phyloP scores from a whole-genome alignment of 2,888 invertebrate species.

The Synergus japonicus region DNA sequence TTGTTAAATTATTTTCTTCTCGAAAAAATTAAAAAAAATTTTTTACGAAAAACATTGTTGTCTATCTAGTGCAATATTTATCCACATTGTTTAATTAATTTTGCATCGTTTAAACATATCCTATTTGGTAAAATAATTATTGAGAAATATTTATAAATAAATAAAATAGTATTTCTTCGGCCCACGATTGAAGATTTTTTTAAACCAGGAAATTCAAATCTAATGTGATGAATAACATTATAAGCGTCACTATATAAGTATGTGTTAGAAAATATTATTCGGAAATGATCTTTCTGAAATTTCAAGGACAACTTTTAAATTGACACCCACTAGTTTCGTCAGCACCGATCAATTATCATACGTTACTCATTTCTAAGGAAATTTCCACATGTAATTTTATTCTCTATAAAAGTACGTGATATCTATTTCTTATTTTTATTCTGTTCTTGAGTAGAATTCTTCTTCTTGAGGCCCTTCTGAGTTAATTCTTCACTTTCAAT shows the following conservation, averaged over 20 bases:
- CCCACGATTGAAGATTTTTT: background rate
- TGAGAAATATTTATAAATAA: too few species aligned
- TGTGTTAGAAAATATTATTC: background rate
- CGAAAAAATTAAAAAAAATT: too few species aligned
- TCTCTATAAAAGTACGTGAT: background rate
- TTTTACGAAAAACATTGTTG: too few species aligned
- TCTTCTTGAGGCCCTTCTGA: too few species aligned
- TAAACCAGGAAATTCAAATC: background rate
- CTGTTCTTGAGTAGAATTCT: too few species aligned
- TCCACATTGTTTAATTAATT: too few species aligned
- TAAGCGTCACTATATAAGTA: background rate
- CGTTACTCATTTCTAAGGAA: slow-evolving; percentile 13
- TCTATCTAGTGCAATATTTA: too few species aligned
- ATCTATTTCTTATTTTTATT: background rate
- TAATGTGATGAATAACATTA: background rate
- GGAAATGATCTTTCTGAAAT: background rate
- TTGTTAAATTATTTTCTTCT: too few species aligned
- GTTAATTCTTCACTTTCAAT: too few species aligned
- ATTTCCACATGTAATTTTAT: slow-evolving; percentile 11
- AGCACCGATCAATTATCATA: background rate
- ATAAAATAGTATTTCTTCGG: too few species aligned
- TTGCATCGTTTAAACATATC: too few species aligned
- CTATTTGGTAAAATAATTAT: too few species aligned
- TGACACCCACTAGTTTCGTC: background rate
- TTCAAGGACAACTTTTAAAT: background rate